Base-by-base conservation (phyloP, 1,140 invertebrate genomes). In the Lerema accius region DNA sequence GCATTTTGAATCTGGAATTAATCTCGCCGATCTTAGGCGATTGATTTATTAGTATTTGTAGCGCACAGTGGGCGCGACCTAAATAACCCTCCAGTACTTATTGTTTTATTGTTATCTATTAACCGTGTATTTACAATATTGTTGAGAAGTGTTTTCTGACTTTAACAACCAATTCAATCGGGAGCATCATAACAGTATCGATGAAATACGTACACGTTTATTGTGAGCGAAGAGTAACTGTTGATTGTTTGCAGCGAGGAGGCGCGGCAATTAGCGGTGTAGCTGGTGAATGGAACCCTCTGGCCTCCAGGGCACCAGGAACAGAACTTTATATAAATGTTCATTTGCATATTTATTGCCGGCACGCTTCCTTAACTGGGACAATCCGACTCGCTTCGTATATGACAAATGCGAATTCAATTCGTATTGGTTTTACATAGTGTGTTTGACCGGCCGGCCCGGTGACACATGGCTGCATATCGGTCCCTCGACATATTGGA, bases 251-350 rank as follows among this genome's bases (percentile, higher is more conserved):
- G 71, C 69, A 72, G 68, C 61, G 71, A 77, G 76, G 77, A 82
- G 86, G 84, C 78, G 81, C 84, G 83, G 85, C 80, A 86, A 89
- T 89, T 88, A 88, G 84, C 81, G 74, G 81, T 86, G 67, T 79
- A 81, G 78, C 78, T 89, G 85, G 76, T 86, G 86, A 89, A 83
- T 80, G 73, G 75, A 79, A 81, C 77, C 82, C 77, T 65, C 59
- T 77, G 77, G 76, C 82, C 79, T 76, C 65, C 60, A 68, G 72
- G 53, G 63, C 62, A 67, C 40, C 51, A 69, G 66, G 62, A 73
- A 68, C 55, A 28, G 37, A 69, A 48, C 68, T 65, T 59, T 64
- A 59, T 46, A 48, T 59, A 65, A 69, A 73, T 81, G 63, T 63
- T 49, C 66, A 80, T 84, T 82, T 73, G 69, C 71, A 79, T 85